A percentile compares a stretch with the other conserved stretches of the same genome.
Evolutionary conservation across 2,113 vertebrate genomes (phyloP).

Genomic region (Notothenia rossii): DNA sequence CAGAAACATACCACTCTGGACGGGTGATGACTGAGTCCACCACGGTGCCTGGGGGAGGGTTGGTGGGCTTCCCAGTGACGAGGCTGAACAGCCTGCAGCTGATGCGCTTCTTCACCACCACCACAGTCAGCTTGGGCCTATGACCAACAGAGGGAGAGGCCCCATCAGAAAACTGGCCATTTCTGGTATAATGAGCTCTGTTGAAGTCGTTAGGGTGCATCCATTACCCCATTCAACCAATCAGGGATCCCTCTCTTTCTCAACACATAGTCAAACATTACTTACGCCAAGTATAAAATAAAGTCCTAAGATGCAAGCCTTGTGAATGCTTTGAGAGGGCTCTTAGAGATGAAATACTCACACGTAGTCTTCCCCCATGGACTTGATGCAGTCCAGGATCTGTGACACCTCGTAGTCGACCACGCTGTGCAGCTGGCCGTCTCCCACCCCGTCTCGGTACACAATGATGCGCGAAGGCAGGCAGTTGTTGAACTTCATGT

Average conservation of each 20-base stretch:
- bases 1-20: slow-evolving; percentile 90
- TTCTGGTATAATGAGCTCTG: too few species aligned
- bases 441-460: slow-evolving; percentile 95
- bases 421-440: slow-evolving; percentile 91
- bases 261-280: too few species aligned
- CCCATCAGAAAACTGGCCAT: too few species aligned
- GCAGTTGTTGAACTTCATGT: slow-evolving; percentile 85
- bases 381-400: slow-evolving; percentile 89
- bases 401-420: slow-evolving; percentile 93
- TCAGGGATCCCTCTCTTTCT: too few species aligned
- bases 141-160: not conserved
- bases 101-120: slow-evolving; percentile 96
- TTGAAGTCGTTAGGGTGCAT: too few species aligned
- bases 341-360: slow-evolving; percentile 70
- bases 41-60: slow-evolving; percentile 93
- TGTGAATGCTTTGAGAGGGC: too few species aligned
- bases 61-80: slow-evolving; percentile 81
- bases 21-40: slow-evolving; percentile 92
- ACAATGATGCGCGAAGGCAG: slow-evolving; percentile 93
- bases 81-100: slow-evolving; percentile 88
- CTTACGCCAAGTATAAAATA: too few species aligned
- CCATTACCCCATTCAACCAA: too few species aligned
- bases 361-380: slow-evolving; percentile 88
- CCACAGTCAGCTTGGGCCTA: slow-evolving; percentile 91
- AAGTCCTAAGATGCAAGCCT: too few species aligned